These are phyloP conservation scores for Garra rufa DNA, from an alignment of 2,113 vertebrate species.

Conservation along the genomic window DNA sequence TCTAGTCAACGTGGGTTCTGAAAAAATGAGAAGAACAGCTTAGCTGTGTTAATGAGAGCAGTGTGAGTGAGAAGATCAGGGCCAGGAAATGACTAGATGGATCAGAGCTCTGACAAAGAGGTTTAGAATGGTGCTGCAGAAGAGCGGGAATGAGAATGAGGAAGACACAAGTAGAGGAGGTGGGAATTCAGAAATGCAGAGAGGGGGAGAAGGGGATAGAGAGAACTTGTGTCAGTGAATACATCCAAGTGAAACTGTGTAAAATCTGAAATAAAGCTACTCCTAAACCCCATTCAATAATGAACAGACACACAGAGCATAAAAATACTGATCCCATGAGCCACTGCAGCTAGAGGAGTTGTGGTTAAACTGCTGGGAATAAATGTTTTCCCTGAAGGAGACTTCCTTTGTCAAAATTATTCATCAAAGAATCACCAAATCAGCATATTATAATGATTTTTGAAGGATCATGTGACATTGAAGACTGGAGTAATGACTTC, in stretches of 20 bases:
- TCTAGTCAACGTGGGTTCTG: not conserved
- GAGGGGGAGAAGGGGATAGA: conserved; percentile 10
- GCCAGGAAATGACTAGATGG: conserved; percentile 69
- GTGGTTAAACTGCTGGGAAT: not conserved
- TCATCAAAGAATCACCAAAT: not conserved
- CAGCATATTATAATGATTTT: not conserved
- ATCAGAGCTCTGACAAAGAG: conserved; percentile 67
- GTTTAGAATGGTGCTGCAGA: conserved; percentile 47
- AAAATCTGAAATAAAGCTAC: not conserved
- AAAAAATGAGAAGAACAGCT: conserved; percentile 5
- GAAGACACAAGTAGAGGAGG: conserved; percentile 58
- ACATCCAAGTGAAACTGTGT: not conserved
- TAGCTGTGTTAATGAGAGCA: not conserved
- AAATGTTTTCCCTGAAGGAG: not conserved
- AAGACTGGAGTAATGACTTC: too few relatives aligned
- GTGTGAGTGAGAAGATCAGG: conserved; percentile 44
- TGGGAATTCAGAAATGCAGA: conserved; percentile 22
- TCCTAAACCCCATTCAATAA: not conserved
- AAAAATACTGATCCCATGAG: not conserved
- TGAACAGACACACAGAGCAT: not conserved
- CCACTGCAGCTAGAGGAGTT: not conserved
- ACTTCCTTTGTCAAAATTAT: not conserved
- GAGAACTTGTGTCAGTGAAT: conserved; percentile 41
- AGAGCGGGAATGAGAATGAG: conserved; percentile 43
- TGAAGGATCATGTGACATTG: too few relatives aligned